phyloP scores from a whole-genome alignment of 2,797 vertebrate genomes.

The Pagetopsis macropterus region DNA sequence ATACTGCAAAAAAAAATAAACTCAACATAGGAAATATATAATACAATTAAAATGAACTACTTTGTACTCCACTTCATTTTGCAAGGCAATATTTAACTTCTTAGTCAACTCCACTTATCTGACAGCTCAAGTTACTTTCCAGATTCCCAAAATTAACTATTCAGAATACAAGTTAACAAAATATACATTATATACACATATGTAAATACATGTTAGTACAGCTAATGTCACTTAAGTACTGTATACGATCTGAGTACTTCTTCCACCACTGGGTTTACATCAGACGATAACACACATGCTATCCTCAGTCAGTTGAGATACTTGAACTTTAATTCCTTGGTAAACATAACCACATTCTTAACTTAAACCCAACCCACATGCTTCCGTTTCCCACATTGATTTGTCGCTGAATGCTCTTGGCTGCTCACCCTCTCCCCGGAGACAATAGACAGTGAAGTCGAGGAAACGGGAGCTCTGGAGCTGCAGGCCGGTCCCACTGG shows the following conservation, averaged over 20 bases:
- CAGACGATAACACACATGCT: neutral
- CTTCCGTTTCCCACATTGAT: conserved; percentile 32
- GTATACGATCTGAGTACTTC: neutral
- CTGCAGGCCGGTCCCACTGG: conserved; percentile 55
- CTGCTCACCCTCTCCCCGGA: conserved; percentile 10
- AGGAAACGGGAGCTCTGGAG: conserved; percentile 53
- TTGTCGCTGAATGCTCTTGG: conserved; percentile 22
- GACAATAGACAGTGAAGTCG: conserved; percentile 36
- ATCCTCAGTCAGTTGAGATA: neutral
- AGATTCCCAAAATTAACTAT: too few species aligned
- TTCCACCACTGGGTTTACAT: neutral
- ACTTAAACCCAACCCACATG: conserved; percentile 12
- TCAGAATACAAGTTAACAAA: too few species aligned
- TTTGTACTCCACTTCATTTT: too few species aligned
- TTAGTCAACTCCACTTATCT: too few species aligned
- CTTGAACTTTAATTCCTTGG: neutral
- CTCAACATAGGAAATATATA: too few species aligned
- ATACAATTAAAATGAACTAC: too few species aligned
- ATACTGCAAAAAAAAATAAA: too few species aligned
- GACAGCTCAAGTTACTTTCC: too few species aligned
- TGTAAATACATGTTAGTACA: too few species aligned
- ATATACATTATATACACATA: too few species aligned
- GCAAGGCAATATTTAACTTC: too few species aligned
- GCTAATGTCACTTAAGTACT: too few species aligned
- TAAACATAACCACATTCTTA: conserved; percentile 12